Evolutionary conservation across 2,797 vertebrate genomes (phyloP).

Genomic region (Antennarius maculatus): DNA sequence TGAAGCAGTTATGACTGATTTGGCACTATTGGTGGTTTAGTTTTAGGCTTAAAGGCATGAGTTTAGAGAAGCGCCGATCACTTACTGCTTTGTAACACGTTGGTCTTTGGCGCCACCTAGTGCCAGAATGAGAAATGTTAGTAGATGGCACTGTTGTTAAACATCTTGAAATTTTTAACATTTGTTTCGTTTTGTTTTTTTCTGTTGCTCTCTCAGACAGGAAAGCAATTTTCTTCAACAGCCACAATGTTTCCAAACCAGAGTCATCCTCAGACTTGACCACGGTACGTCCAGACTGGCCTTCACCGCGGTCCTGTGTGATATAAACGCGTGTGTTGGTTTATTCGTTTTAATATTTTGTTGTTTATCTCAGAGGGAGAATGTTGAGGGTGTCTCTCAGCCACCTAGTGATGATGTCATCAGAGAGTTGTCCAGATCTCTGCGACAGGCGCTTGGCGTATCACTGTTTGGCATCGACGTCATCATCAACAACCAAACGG

Average conservation of each 20-base stretch:
- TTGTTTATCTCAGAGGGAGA: slow-evolving; percentile 87
- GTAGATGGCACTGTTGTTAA: background rate
- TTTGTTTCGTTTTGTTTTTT: background rate
- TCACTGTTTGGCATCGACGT: slow-evolving; percentile 97
- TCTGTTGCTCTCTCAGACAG: slow-evolving; percentile 84
- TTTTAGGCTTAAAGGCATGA: background rate
- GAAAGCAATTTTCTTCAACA: slow-evolving; percentile 99
- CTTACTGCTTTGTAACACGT: background rate
- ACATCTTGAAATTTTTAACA: background rate
- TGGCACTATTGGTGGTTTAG: background rate
- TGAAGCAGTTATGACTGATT: slow-evolving; percentile 1
- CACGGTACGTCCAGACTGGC: slow-evolving; percentile 82
- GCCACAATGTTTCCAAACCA: slow-evolving; percentile 98
- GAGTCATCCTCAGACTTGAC: slow-evolving; percentile 96
- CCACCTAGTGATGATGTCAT: slow-evolving; percentile 93
- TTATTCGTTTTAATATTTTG: background rate
- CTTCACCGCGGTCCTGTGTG: rapidly evolving
- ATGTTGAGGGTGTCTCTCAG: slow-evolving; percentile 92
- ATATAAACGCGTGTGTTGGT: background rate
- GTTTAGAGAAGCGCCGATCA: background rate
- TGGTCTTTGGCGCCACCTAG: slow-evolving; percentile 69
- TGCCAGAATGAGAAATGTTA: slow-evolving; percentile 29
- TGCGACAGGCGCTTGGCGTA: slow-evolving; percentile 91
- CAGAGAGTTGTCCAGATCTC: slow-evolving; percentile 88
- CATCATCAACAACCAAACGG: slow-evolving; percentile 98